phyloP scores from a whole-genome alignment of 1,140 invertebrate genomes.

The Metopolophium dirhodum region DNA sequence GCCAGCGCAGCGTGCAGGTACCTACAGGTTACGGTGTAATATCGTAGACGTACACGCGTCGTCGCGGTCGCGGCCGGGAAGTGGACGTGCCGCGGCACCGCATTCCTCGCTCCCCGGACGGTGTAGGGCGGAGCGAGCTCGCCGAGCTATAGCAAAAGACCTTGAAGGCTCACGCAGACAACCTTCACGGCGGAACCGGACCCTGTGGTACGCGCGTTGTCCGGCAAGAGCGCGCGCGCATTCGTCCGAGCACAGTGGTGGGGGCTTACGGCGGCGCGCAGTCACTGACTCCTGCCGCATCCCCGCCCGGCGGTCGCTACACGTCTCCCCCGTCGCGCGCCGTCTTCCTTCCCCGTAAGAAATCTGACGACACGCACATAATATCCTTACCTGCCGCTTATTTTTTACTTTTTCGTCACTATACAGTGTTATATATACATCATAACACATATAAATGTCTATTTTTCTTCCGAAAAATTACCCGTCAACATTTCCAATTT shows the following conservation, averaged over 20 bases:
- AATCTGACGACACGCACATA: background rate
- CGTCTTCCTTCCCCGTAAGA: background rate
- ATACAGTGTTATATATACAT: background rate
- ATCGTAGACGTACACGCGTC: background rate
- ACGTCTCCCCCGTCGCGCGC: background rate
- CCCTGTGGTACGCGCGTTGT: constrained; percentile 45
- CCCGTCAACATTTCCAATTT: background rate
- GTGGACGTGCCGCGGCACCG: background rate
- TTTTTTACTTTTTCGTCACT: background rate
- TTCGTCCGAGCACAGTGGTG: background rate
- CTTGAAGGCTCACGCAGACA: constrained; percentile 54
- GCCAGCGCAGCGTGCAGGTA: background rate
- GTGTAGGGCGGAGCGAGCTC: background rate
- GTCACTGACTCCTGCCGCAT: constrained; percentile 45
- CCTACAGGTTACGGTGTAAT: too few relatives aligned
- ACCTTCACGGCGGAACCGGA: constrained; percentile 51
- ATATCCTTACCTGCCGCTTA: background rate
- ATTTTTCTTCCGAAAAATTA: background rate
- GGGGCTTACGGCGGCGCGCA: background rate
- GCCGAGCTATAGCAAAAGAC: background rate
- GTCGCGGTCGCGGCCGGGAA: background rate
- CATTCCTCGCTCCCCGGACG: constrained; percentile 29
- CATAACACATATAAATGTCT: background rate
- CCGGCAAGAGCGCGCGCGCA: constrained; percentile 26
- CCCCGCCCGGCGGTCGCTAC: background rate